These are phyloP conservation scores for Hetaerina titia DNA, from an alignment of 2,888 invertebrate genomes.

Conservation along the genomic window DNA sequence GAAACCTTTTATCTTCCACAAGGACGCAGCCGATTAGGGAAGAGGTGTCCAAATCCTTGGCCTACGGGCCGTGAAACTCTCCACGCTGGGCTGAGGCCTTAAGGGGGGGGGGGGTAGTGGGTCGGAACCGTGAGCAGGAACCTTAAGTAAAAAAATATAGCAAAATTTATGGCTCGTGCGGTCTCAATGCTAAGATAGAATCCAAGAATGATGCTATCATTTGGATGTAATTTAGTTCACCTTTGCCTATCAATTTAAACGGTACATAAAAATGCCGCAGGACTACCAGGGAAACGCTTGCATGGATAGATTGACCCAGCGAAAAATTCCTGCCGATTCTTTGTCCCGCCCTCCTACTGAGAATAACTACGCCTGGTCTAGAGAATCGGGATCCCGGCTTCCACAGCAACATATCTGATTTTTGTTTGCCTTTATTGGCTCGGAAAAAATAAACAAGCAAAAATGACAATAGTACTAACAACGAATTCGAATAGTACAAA, in stretches of 20 bases:
- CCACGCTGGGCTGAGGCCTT: background rate
- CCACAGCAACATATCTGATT: background rate
- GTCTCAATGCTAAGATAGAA: background rate
- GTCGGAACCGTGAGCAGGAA: background rate
- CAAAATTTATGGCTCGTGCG: background rate
- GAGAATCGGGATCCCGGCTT: background rate
- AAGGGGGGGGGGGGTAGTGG: background rate
- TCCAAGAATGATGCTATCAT: background rate
- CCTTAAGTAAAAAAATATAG: background rate
- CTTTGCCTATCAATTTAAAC: constrained; percentile 26
- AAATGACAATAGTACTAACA: no score
- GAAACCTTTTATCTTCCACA: background rate
- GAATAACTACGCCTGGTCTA: background rate
- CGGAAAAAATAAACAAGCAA: no score
- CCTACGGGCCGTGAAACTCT: background rate
- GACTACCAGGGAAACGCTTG: background rate
- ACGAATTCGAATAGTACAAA: no score
- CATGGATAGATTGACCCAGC: background rate
- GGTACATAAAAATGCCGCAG: background rate
- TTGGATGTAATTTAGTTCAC: background rate
- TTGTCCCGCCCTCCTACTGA: background rate
- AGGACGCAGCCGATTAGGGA: background rate
- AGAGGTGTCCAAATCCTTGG: background rate
- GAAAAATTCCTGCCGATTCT: background rate
- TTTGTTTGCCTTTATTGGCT: background rate